Conservation (phyloP, 2,888 invertebrate genomes). For the Drosophila gaucha region DNA sequence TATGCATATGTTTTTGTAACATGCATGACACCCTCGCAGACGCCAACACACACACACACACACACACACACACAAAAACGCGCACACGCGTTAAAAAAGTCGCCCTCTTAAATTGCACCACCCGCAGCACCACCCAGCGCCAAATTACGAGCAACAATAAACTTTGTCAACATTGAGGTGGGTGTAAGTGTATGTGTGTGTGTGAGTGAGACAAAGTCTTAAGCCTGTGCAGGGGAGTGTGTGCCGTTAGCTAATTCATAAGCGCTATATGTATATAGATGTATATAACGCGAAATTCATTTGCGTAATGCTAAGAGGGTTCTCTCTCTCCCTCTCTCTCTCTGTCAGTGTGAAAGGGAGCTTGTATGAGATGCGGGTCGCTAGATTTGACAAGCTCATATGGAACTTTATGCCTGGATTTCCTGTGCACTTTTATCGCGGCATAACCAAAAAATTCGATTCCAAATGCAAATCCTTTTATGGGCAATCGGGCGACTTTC, state of each 20-base stretch:
- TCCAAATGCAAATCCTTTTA: conserved; percentile 61
- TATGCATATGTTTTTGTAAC: conserved; percentile 76
- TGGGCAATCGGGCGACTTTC: conserved; percentile 24
- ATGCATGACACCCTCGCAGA: conserved; percentile 62
- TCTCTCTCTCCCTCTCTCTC: background rate
- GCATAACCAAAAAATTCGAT: conserved; percentile 52
- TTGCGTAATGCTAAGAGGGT: conserved; percentile 69
- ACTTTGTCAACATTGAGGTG: conserved; percentile 56
- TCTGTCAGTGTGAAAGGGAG: background rate
- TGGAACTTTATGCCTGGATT: conserved; percentile 70
- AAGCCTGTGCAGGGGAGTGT: conserved; percentile 61
- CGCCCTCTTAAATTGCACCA: conserved; percentile 32
- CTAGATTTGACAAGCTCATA: conserved; percentile 50
- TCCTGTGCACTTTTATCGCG: conserved; percentile 54
- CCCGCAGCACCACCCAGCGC: conserved; percentile 28
- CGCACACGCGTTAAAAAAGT: conserved; percentile 67
- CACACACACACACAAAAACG: conserved; percentile 18
- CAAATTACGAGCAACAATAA: conserved; percentile 73
- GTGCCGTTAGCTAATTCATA: conserved; percentile 72
- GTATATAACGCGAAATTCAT: conserved; percentile 64
- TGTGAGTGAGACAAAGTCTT: conserved; percentile 50
- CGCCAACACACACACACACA: conserved; percentile 23
- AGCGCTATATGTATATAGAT: conserved; percentile 9
- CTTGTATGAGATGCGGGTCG: conserved; percentile 21
- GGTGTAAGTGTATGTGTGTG: conserved; percentile 4